Evolutionary conservation across 2,888 invertebrate species (phyloP).

Genomic region (Apamea sordens): DNA sequence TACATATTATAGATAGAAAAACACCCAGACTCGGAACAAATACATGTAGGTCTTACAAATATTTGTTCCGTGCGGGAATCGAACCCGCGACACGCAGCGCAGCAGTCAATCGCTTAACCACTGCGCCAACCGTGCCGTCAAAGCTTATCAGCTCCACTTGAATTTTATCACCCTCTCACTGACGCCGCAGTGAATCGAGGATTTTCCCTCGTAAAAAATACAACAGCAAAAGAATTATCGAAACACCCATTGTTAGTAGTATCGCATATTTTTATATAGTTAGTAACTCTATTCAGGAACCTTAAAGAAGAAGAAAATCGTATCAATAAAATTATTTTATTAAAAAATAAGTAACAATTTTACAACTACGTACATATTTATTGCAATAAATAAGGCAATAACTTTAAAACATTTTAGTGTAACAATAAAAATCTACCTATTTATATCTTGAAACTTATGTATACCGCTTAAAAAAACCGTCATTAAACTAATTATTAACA

Average conservation of each 20-base stretch:
- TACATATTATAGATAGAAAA: no score
- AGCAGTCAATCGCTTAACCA: no score
- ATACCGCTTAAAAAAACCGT: constrained; percentile 41
- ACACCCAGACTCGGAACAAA: no score
- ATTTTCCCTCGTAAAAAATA: not conserved
- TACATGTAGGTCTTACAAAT: no score
- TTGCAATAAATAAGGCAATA: constrained; percentile 23
- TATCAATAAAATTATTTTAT: not conserved
- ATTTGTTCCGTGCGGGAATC: no score
- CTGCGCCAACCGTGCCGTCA: no score
- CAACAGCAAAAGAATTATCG: not conserved
- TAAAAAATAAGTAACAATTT: not conserved
- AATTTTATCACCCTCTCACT: not conserved
- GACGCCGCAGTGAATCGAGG: not conserved
- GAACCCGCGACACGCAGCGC: no score
- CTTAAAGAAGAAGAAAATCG: not conserved
- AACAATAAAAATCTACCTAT: constrained; percentile 42
- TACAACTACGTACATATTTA: constrained; percentile 26
- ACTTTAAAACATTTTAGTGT: constrained; percentile 19
- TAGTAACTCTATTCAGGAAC: not conserved
- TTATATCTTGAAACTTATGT: constrained; percentile 52
- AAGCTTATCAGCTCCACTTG: not conserved
- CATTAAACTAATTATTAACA: constrained; percentile 19
- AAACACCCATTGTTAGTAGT: not conserved
- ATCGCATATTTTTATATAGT: not conserved